Percentiles rank a stretch among this genome's conserved stretches.
These are phyloP conservation scores for Aptenodytes patagonicus DNA, from an alignment of 2,113 vertebrate genomes.

Conservation along the genomic window DNA sequence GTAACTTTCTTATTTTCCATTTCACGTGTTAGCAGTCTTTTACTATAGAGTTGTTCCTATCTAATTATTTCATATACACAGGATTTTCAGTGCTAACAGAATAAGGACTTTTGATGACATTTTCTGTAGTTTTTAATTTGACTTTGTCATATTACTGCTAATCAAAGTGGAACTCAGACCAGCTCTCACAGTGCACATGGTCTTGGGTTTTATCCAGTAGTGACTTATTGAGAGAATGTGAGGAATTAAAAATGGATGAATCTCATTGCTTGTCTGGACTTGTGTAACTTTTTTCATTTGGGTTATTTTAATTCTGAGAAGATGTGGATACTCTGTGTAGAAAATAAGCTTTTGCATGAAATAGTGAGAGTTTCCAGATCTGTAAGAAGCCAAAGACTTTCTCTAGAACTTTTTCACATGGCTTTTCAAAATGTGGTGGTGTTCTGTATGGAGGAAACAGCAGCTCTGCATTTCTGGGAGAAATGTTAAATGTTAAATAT, in stretches of 20 bases:
- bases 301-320: slow-evolving; percentile 22
- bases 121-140: slow-evolving; percentile 2
- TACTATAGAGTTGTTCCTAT: not conserved
- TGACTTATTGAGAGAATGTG: slow-evolving; percentile 31
- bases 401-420: not conserved
- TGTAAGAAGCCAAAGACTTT: not conserved
- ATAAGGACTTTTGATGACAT: not conserved
- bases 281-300: not conserved
- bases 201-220: not conserved
- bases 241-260: slow-evolving; percentile 8
- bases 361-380: not conserved
- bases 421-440: not conserved
- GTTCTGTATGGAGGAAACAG: not conserved
- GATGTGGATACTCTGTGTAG: not conserved
- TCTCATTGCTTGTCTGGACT: slow-evolving; percentile 25
- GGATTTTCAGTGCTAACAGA: not conserved
- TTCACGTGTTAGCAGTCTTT: not conserved
- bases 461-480: not conserved
- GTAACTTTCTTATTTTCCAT: not conserved
- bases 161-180: not conserved
- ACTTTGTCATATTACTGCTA: not conserved
- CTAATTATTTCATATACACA: not conserved
- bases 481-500: not conserved
- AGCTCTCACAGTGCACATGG: not conserved
- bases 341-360: slow-evolving; percentile 7